Evolutionary conservation across 2,797 vertebrate genomes (phyloP).

Genomic region (Muscicapa striata): DNA sequence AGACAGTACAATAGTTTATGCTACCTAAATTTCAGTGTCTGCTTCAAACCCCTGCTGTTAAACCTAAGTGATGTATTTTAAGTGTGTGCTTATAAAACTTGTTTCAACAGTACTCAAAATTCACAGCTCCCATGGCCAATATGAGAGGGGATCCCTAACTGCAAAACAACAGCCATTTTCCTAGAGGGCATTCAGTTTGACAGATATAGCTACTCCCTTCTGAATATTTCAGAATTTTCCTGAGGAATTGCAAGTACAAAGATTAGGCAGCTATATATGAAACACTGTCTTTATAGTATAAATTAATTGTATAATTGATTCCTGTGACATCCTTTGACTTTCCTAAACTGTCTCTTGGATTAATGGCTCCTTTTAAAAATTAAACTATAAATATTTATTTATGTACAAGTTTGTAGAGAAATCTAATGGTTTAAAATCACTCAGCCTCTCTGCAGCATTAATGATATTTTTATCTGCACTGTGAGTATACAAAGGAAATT

Average conservation of each 20-base stretch:
- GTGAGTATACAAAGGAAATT: neutral
- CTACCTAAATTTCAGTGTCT: neutral
- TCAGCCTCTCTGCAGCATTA: neutral
- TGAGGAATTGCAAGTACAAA: neutral
- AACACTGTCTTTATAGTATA: neutral
- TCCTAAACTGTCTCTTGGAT: neutral
- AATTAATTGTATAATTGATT: neutral
- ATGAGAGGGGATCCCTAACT: neutral
- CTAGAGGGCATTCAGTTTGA: neutral
- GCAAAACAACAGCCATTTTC: neutral
- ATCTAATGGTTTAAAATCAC: neutral
- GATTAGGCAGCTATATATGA: neutral
- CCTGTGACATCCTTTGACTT: neutral
- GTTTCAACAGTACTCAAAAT: neutral
- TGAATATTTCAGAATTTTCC: neutral
- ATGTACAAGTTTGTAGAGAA: neutral
- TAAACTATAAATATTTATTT: neutral
- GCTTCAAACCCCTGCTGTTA: neutral
- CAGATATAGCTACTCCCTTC: neutral
- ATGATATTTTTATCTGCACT: neutral
- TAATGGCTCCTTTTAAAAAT: neutral
- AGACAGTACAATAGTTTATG: neutral
- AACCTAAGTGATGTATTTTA: neutral
- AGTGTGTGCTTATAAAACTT: neutral
- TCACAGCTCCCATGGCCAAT: neutral